A percentile compares a stretch with the other conserved stretches of the same genome.
Evolutionary conservation across 2,888 invertebrate species (phyloP).

Genomic region (Erynnis tages): DNA sequence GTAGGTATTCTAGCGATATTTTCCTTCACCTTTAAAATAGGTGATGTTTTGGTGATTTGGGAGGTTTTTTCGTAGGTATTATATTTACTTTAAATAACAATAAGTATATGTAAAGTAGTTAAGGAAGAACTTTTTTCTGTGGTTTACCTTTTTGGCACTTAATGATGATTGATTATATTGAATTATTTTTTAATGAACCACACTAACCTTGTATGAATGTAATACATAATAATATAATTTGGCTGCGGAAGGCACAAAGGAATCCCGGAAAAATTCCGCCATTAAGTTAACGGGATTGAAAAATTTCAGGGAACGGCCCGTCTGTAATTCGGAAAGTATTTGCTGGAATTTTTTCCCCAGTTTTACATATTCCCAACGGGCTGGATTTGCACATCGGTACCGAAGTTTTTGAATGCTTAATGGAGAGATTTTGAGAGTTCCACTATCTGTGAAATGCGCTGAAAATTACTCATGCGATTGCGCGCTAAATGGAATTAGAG

Average conservation of each 20-base stretch:
- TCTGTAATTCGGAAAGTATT: constrained; percentile 5
- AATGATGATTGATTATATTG: too few relatives aligned
- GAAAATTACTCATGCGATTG: constrained; percentile 1
- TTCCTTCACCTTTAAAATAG: too few relatives aligned
- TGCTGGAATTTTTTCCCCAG: constrained; percentile 8
- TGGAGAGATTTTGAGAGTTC: constrained; percentile 14
- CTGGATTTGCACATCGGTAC: constrained; percentile 3
- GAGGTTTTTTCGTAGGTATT: too few relatives aligned
- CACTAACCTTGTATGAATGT: too few relatives aligned
- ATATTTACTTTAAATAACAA: too few relatives aligned
- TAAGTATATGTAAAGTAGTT: too few relatives aligned
- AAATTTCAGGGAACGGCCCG: neutral
- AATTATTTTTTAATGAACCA: too few relatives aligned
- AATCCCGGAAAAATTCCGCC: neutral
- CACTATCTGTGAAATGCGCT: constrained; percentile 7
- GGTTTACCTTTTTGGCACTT: too few relatives aligned
- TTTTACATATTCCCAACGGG: constrained; percentile 10
- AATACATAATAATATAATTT: neutral
- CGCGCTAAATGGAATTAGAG: neutral
- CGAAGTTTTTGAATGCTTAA: constrained; percentile 19
- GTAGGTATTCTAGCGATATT: too few relatives aligned
- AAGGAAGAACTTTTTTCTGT: too few relatives aligned
- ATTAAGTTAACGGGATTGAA: neutral
- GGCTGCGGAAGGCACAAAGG: neutral
- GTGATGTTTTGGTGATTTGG: too few relatives aligned